Conservation (phyloP, 2,888 invertebrate genomes). For the Gasteruption jaculator region DNA sequence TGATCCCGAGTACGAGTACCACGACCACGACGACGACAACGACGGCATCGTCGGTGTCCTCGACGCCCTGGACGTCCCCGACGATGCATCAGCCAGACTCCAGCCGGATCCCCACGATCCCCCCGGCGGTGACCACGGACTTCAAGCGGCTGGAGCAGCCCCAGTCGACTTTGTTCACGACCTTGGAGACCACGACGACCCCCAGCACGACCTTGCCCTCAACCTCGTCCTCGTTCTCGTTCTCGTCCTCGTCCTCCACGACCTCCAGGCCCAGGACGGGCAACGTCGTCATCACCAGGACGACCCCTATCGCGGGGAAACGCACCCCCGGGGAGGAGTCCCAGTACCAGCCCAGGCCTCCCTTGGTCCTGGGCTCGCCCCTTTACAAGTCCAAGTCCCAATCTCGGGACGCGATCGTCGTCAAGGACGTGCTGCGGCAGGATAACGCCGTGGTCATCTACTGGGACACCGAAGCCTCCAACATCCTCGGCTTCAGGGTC, state of each 20-base stretch:
- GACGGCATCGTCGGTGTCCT: slow-evolving; percentile 17
- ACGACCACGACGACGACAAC: slow-evolving; percentile 29
- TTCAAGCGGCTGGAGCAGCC: slow-evolving; percentile 47
- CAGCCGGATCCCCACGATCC: no score
- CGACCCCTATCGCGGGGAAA: slow-evolving; percentile 35
- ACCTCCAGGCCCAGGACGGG: slow-evolving; percentile 38
- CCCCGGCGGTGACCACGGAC: slow-evolving; percentile 54
- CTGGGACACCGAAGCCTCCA: slow-evolving; percentile 85
- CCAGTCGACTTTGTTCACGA: slow-evolving; percentile 31
- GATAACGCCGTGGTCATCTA: slow-evolving; percentile 86
- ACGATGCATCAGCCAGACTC: slow-evolving; percentile 28
- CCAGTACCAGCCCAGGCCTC: slow-evolving; percentile 61
- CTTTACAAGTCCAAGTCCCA: slow-evolving; percentile 60
- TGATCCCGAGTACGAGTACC: slow-evolving; percentile 34
- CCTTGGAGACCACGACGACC: slow-evolving; percentile 16
- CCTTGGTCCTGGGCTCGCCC: slow-evolving; percentile 68
- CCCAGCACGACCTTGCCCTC: slow-evolving; percentile 31
- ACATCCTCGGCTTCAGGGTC: slow-evolving; percentile 84
- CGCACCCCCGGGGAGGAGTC: slow-evolving; percentile 29
- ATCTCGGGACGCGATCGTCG: slow-evolving; percentile 77
- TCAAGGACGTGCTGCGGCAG: slow-evolving; percentile 79
- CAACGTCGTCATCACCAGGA: slow-evolving; percentile 44
- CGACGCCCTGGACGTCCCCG: slow-evolving; percentile 17
- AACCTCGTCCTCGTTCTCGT: slow-evolving; percentile 35
- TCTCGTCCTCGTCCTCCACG: slow-evolving; percentile 29